These are phyloP conservation scores for Saccostrea echinata DNA, from an alignment of 1,140 invertebrate genomes.

Conservation along the genomic window DNA sequence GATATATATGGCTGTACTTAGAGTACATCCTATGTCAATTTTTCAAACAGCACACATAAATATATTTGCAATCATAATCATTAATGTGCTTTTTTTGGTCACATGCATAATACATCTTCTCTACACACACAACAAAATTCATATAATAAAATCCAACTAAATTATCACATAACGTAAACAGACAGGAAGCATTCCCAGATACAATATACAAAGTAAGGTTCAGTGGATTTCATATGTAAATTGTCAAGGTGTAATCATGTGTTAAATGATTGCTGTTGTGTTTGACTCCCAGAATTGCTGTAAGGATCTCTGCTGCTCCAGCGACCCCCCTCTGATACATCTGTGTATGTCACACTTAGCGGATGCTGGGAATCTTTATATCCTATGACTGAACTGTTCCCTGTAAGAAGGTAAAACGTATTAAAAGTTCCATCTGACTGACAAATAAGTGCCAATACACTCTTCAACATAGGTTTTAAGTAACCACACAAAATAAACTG, in stretches of 20 bases:
- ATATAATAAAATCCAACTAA: not conserved
- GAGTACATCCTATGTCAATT: not conserved
- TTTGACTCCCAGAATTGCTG: conserved; percentile 5
- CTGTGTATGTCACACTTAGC: not conserved
- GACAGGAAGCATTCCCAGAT: conserved; percentile 17
- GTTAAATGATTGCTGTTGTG: conserved; percentile 31
- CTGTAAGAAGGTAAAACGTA: conserved; percentile 12
- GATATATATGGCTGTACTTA: not conserved
- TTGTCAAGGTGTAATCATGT: conserved; percentile 16
- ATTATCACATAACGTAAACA: conserved; percentile 11
- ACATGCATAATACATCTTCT: not conserved
- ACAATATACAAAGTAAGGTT: not conserved
- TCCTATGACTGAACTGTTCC: not conserved
- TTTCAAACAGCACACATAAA: not conserved
- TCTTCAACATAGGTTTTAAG: not conserved
- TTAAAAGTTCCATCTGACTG: not conserved
- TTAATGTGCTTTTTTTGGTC: not conserved
- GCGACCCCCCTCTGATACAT: conserved; percentile 15
- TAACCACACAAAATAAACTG: too few relatives aligned
- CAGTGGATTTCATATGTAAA: conserved; percentile 9
- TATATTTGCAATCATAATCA: not conserved
- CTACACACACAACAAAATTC: not conserved
- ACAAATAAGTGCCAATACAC: not conserved
- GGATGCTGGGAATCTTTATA: conserved; percentile 16
- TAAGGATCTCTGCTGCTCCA: not conserved